These are phyloP conservation scores for Tetragnatha montana DNA, from an alignment of 2,888 invertebrate species.

Conservation along the genomic window DNA sequence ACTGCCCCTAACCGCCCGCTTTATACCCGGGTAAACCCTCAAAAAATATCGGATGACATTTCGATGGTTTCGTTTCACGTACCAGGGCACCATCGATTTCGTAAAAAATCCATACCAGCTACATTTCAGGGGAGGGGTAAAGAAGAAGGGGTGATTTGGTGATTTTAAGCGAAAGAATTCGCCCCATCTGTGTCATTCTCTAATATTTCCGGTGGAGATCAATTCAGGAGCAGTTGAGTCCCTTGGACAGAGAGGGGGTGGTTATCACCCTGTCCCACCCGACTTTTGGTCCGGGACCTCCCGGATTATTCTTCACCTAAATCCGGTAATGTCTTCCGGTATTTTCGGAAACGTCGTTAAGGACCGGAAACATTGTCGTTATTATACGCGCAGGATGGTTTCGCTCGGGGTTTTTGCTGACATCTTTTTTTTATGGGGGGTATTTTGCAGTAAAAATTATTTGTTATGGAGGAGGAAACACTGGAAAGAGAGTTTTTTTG, in stretches of 20 bases:
- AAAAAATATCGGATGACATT: slow-evolving; percentile 9
- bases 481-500: too few relatives aligned
- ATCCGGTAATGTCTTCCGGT: slow-evolving; percentile 69
- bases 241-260: slow-evolving; percentile 12
- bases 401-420: slow-evolving; percentile 13
- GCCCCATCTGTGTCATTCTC: slow-evolving; percentile 39
- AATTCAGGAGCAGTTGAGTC: slow-evolving; percentile 24
- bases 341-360: slow-evolving; percentile 67
- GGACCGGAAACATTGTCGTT: slow-evolving; percentile 64
- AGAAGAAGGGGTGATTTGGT: slow-evolving; percentile 40
- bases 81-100: slow-evolving; percentile 22
- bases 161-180: slow-evolving; percentile 58
- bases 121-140: slow-evolving; percentile 7
- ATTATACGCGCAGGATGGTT: slow-evolving; percentile 52
- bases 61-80: slow-evolving; percentile 32
- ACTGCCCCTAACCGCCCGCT: background rate
- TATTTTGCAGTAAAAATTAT: slow-evolving; percentile 25
- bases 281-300: slow-evolving; percentile 27
- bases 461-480: slow-evolving; percentile 9
- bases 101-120: slow-evolving; percentile 34
- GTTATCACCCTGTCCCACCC: slow-evolving; percentile 49
- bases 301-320: slow-evolving; percentile 65
- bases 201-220: slow-evolving; percentile 62
- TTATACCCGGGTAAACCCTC: background rate
- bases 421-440: background rate